phyloP scores from a whole-genome alignment of 2,113 vertebrate species.

The Microcebus ravelobensis region DNA sequence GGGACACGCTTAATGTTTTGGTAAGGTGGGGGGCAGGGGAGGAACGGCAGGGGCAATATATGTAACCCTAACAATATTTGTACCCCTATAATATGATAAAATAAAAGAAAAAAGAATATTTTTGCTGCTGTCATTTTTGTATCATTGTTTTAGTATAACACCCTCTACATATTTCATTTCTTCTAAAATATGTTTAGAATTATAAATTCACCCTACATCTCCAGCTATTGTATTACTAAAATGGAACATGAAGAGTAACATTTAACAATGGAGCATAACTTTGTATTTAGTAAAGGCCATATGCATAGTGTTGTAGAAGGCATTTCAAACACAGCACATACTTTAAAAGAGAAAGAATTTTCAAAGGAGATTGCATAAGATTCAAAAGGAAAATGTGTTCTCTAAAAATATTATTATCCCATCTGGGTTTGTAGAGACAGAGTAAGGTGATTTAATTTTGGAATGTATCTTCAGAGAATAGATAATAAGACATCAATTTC shows the following conservation, averaged over 20 bases:
- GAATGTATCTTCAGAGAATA: conserved; percentile 33
- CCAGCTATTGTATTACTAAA: conserved; percentile 30
- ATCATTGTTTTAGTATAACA: neutral
- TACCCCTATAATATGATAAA: no score
- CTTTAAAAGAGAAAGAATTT: conserved; percentile 32
- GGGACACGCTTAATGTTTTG: no score
- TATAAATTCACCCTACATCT: neutral
- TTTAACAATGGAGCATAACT: conserved; percentile 6
- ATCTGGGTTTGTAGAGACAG: conserved; percentile 46
- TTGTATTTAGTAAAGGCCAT: conserved; percentile 9
- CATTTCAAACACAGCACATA: neutral
- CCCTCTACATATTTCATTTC: neutral
- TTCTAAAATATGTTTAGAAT: conserved; percentile 30
- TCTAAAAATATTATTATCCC: conserved; percentile 64
- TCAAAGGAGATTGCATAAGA: conserved; percentile 22
- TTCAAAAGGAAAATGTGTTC: conserved; percentile 53
- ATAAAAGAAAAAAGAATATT: neutral
- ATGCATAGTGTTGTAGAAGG: neutral
- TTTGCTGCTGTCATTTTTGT: neutral
- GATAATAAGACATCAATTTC: conserved; percentile 37
- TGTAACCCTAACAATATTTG: no score
- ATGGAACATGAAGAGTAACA: conserved; percentile 30
- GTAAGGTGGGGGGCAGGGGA: no score
- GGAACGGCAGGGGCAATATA: no score
- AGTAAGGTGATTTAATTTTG: conserved; percentile 70